Evolutionary conservation across 2,797 vertebrate genomes (phyloP).

Genomic region (Babyrousa celebensis): DNA sequence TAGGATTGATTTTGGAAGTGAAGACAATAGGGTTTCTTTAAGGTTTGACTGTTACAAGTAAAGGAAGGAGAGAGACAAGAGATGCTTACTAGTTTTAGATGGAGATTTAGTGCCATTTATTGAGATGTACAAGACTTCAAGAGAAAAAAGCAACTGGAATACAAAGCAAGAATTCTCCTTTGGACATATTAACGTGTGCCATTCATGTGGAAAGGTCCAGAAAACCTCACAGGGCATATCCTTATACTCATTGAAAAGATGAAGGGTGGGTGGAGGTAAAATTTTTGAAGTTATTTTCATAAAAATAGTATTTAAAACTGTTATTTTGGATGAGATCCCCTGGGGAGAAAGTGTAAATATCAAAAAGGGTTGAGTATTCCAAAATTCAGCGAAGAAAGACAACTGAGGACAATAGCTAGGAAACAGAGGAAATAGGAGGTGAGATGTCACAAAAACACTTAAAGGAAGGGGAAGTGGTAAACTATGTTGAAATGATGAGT

Average conservation of each 20-base stretch:
- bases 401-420: rapidly evolving
- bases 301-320: neutral
- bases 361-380: neutral
- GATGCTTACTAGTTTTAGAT: too few species aligned
- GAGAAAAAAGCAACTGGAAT: too few species aligned
- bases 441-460: rapidly evolving
- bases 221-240: neutral
- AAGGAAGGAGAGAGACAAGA: neutral
- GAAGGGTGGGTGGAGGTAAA: neutral
- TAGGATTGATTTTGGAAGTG: too few species aligned
- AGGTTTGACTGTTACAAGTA: neutral
- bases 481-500: neutral
- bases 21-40: neutral
- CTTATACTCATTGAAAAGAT: neutral
- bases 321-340: neutral
- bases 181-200: neutral
- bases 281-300: neutral
- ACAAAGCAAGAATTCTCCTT: neutral
- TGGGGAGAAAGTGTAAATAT: too few species aligned
- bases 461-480: too few species aligned
- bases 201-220: rapidly evolving
- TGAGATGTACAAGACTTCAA: neutral
- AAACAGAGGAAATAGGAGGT: neutral
- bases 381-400: neutral
- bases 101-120: neutral